A percentile compares a stretch with the other conserved stretches of the same genome.
Conservation (phyloP, 2,113 vertebrate genomes). For the Panthera uncia region DNA sequence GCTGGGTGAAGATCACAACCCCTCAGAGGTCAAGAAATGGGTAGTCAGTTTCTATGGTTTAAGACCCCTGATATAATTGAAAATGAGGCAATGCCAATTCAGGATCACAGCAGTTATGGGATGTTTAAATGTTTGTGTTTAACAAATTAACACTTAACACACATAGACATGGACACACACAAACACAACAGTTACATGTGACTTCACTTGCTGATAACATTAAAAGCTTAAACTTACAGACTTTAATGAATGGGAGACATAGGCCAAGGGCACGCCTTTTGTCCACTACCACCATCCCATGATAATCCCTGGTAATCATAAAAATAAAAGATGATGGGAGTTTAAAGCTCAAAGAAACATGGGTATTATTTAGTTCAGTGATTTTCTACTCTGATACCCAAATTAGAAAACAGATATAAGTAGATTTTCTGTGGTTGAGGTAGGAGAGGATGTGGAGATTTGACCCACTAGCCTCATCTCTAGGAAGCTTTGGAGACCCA, state of each 20-base stretch:
- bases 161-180: background rate
- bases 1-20: background rate
- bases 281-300: background rate
- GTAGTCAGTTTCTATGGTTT: background rate
- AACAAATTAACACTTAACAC: background rate
- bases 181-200: background rate
- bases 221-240: background rate
- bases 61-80: background rate
- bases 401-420: background rate
- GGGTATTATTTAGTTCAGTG: background rate
- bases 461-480: background rate
- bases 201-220: background rate
- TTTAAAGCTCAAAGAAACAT: background rate
- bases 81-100: background rate
- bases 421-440: background rate
- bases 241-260: background rate
- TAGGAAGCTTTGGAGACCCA: background rate
- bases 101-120: background rate
- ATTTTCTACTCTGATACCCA: background rate
- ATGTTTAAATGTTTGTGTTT: constrained; percentile 17
- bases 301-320: background rate
- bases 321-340: background rate
- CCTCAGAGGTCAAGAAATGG: background rate
- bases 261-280: background rate
- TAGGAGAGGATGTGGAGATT: background rate